Evolutionary conservation across 2,797 vertebrate species (phyloP).

Genomic region (Hippoglossus hippoglossus): DNA sequence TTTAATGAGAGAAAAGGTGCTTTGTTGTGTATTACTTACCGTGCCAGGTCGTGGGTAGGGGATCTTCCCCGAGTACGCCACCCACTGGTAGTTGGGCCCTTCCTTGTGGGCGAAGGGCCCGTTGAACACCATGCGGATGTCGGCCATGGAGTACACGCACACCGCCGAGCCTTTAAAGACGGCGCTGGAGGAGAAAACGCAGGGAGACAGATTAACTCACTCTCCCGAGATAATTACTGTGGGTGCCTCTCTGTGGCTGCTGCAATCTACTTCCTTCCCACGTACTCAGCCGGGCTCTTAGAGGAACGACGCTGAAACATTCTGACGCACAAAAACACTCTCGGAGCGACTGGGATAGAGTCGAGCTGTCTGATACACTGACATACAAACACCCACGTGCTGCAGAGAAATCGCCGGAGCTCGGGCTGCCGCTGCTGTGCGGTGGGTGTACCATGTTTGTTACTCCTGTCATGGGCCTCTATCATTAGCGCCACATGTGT

Average conservation of each 20-base stretch:
- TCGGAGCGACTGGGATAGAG: conserved; percentile 57
- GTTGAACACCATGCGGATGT: conserved; percentile 99
- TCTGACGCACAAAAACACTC: conserved; percentile 58
- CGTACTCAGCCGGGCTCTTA: conserved; percentile 53
- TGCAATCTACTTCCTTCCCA: conserved; percentile 65
- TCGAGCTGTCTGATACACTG: conserved; percentile 76
- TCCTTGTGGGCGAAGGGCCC: conserved; percentile 99
- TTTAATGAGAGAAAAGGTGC: neutral
- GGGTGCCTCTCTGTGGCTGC: conserved; percentile 37
- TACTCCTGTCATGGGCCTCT: conserved; percentile 73
- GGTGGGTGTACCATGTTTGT: conserved; percentile 76
- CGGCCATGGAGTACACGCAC: conserved; percentile 98
- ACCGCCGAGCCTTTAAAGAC: conserved; percentile 98
- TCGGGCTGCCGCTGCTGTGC: conserved; percentile 53
- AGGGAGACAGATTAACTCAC: conserved; percentile 39
- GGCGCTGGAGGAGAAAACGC: conserved; percentile 80
- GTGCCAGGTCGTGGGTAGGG: conserved; percentile 98
- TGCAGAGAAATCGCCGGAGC: conserved; percentile 58
- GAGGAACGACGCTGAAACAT: conserved; percentile 52
- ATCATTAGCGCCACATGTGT: conserved; percentile 71
- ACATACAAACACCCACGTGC: conserved; percentile 77
- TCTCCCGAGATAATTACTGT: conserved; percentile 59
- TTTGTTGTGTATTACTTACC: conserved; percentile 80
- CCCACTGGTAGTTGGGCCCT: conserved; percentile 99
- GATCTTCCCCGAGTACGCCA: conserved; percentile 97